These are phyloP conservation scores for Prionailurus viverrinus DNA, from an alignment of 2,113 vertebrate species.

Conservation along the genomic window DNA sequence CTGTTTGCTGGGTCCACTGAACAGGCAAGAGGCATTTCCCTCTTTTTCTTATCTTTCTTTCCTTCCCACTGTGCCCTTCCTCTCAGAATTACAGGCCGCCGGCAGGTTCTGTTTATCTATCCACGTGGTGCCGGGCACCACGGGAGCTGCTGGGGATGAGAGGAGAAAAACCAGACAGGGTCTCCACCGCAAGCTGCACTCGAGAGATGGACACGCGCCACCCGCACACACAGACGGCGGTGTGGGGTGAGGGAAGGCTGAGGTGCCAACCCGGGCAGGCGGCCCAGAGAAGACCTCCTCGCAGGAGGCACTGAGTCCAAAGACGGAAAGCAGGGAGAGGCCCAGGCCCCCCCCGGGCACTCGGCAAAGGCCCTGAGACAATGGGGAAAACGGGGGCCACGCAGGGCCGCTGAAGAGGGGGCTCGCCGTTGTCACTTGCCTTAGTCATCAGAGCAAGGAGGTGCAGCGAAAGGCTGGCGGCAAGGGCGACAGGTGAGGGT, in stretches of 20 bases:
- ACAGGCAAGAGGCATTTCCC: neutral
- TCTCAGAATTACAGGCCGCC: neutral
- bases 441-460: accelerated
- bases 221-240: accelerated
- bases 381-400: neutral
- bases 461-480: neutral
- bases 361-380: neutral
- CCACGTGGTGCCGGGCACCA: neutral
- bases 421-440: neutral
- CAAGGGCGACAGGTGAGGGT: accelerated
- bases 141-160: accelerated
- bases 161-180: neutral
- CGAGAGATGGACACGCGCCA: neutral
- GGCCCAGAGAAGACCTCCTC: neutral
- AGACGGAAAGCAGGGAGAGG: neutral
- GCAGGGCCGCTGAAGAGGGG: no score
- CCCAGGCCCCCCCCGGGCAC: accelerated
- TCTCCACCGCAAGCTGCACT: neutral
- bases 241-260: accelerated
- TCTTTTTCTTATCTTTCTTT: neutral
- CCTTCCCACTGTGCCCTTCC: neutral
- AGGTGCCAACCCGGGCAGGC: accelerated
- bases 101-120: neutral
- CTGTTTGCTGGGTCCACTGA: neutral
- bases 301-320: neutral